Evolutionary conservation across 2,797 vertebrate genomes (phyloP).

Genomic region (Apodemus agrarius): DNA sequence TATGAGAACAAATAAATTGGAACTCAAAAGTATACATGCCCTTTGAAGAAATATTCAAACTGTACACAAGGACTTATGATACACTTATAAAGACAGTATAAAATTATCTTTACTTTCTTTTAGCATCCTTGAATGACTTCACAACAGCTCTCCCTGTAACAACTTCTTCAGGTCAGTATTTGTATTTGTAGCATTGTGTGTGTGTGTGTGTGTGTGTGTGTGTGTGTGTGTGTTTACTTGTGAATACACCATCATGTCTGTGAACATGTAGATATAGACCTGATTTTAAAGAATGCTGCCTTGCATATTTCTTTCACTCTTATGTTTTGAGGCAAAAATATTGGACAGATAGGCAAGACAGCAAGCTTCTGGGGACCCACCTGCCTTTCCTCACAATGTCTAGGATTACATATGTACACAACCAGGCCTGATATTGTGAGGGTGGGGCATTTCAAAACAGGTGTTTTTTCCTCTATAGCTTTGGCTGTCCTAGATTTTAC

Average conservation of each 20-base stretch:
- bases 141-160: slow-evolving; percentile 26
- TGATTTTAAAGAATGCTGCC: not conserved
- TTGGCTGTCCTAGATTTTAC: not conserved
- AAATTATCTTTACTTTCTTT: slow-evolving; percentile 48
- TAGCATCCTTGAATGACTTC: slow-evolving; percentile 26
- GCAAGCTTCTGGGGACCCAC: not conserved
- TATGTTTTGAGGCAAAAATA: not conserved
- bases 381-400: not conserved
- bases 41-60: not conserved
- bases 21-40: not conserved
- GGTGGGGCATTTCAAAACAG: not conserved
- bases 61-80: not conserved
- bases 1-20: not conserved
- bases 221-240: not conserved
- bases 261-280: not conserved
- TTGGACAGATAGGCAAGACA: not conserved
- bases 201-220: not conserved
- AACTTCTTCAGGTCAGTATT: slow-evolving; percentile 65
- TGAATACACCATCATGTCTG: too few species aligned
- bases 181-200: not conserved
- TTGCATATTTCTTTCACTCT: not conserved
- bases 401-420: not conserved
- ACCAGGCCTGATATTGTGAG: not conserved
- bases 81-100: not conserved
- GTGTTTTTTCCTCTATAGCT: not conserved